Conservation (phyloP, 2,888 invertebrate species). For the Hololepta plana region DNA sequence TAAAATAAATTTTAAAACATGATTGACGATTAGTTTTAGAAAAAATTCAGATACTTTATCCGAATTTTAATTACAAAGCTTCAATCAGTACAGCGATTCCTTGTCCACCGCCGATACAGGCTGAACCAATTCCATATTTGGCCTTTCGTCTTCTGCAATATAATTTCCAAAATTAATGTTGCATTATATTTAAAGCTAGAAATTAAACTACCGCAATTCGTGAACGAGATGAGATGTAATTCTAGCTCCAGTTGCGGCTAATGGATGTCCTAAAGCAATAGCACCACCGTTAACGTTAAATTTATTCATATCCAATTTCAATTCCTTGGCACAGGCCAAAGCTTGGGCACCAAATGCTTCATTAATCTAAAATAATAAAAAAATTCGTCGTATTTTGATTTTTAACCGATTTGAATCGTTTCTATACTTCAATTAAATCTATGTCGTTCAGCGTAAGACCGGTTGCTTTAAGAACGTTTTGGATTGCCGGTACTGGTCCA, state of each 20-base stretch:
- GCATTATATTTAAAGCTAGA: too few relatives aligned
- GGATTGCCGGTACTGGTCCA: constrained; percentile 89
- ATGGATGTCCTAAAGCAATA: constrained; percentile 91
- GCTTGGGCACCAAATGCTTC: constrained; percentile 97
- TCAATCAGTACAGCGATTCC: constrained; percentile 91
- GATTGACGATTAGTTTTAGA: too few relatives aligned
- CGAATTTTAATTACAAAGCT: constrained; percentile 44
- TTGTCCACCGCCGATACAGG: constrained; percentile 97
- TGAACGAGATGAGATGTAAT: constrained; percentile 84
- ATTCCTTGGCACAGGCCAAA: constrained; percentile 76
- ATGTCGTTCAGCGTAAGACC: constrained; percentile 70
- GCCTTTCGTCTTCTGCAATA: constrained; percentile 56
- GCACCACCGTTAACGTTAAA: constrained; percentile 93
- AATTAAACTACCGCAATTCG: constrained; percentile 55
- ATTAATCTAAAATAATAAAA: constrained; percentile 54
- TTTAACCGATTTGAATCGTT: constrained; percentile 3
- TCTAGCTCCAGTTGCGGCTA: constrained; percentile 86
- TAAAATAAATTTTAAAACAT: too few relatives aligned
- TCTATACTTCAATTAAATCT: constrained; percentile 73
- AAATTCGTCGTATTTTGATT: neutral
- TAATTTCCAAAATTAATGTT: neutral
- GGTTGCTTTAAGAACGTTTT: constrained; percentile 60
- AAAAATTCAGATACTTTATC: too few relatives aligned
- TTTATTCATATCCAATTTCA: constrained; percentile 70
- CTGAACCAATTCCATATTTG: constrained; percentile 83